Evolutionary conservation across 1,140 invertebrate species (phyloP).

Genomic region (Acyrthosiphon pisum): DNA sequence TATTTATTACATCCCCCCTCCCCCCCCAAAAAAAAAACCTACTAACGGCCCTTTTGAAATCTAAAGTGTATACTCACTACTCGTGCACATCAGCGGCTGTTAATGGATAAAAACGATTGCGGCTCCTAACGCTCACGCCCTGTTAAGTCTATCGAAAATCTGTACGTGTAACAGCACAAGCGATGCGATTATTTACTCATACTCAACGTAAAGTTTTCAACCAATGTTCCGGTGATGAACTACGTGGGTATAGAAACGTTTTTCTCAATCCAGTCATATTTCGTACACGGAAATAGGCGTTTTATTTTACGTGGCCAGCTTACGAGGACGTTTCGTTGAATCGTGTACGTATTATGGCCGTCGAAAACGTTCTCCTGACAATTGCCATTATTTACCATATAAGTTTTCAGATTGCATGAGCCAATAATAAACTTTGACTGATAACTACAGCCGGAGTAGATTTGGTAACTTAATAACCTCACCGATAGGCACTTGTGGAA

Average conservation of each 20-base stretch:
- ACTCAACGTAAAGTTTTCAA: neutral
- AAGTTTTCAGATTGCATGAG: neutral
- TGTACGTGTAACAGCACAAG: neutral
- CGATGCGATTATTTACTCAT: neutral
- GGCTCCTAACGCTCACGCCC: neutral
- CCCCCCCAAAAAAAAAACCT: too few species aligned
- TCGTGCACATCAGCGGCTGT: neutral
- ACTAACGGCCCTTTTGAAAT: neutral
- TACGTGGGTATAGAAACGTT: neutral
- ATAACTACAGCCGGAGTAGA: too few species aligned
- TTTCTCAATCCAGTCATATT: neutral
- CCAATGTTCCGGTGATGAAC: neutral
- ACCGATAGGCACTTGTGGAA: too few species aligned
- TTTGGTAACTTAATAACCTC: too few species aligned
- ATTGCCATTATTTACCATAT: neutral
- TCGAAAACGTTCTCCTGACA: neutral
- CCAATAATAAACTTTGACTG: too few species aligned
- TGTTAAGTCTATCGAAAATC: neutral
- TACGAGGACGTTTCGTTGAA: neutral
- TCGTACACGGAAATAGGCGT: neutral
- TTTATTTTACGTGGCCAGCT: neutral
- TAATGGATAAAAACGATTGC: neutral
- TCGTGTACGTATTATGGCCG: neutral
- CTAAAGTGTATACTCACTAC: neutral
- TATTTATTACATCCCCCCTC: neutral